A percentile compares a stretch with the other conserved stretches of the same genome.
Conservation (phyloP, 2,797 vertebrate genomes). For the Anabas testudineus region DNA sequence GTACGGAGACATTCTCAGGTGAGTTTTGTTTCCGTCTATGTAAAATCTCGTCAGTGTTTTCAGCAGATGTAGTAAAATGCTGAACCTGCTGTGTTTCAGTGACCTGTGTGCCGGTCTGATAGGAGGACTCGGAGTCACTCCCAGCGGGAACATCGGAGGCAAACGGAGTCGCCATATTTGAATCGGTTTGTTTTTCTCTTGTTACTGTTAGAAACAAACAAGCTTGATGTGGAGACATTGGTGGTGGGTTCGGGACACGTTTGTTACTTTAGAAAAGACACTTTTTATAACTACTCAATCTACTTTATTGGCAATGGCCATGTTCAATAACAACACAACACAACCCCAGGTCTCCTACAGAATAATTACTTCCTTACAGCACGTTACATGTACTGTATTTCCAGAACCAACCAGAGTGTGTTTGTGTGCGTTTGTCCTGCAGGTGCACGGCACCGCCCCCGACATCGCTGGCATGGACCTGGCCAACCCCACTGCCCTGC, state of each 20-base stretch:
- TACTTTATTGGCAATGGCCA: no score
- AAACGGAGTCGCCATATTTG: constrained; percentile 95
- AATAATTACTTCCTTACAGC: no score
- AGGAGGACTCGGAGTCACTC: constrained; percentile 96
- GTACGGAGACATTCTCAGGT: constrained; percentile 97
- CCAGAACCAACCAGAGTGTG: no score
- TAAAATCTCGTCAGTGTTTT: neutral
- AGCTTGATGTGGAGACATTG: no score
- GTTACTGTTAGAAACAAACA: no score
- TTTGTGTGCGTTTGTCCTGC: neutral
- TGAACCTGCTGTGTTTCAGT: constrained; percentile 70
- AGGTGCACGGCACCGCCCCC: constrained; percentile 96
- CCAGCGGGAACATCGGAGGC: constrained; percentile 97
- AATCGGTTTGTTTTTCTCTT: constrained; percentile 86
- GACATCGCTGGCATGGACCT: constrained; percentile 95
- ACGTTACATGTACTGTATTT: no score
- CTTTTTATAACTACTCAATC: no score
- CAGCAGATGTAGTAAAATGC: no score
- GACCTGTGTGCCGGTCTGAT: constrained; percentile 96
- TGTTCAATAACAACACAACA: no score
- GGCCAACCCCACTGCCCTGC: constrained; percentile 95
- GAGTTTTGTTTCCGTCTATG: neutral
- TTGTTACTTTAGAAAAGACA: no score
- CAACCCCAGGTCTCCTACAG: no score
- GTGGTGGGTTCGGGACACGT: no score